phyloP scores from a whole-genome alignment of 2,888 invertebrate species.

The Dendrolimus pini region DNA sequence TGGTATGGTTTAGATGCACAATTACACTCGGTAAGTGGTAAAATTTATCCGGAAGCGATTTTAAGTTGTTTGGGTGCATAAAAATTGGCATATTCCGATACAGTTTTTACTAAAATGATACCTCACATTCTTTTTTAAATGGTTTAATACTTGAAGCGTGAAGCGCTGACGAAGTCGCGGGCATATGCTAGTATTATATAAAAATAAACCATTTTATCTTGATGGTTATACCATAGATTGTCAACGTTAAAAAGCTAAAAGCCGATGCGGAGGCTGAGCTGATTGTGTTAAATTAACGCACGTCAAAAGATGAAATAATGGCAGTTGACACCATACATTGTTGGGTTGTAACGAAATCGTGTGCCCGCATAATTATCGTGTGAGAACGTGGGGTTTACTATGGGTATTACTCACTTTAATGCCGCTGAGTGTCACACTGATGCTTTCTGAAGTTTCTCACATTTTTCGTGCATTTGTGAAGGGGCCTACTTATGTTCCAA shows the following conservation, averaged over 20 bases:
- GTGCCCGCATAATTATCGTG: slow-evolving; percentile 26
- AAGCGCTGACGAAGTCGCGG: too few relatives aligned
- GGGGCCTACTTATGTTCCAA: neutral
- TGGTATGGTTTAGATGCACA: too few relatives aligned
- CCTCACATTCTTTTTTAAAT: too few relatives aligned
- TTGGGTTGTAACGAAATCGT: slow-evolving; percentile 20
- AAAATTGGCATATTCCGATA: too few relatives aligned
- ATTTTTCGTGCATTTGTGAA: too few relatives aligned
- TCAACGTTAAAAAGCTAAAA: neutral
- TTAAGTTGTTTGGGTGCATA: too few relatives aligned
- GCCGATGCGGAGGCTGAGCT: neutral
- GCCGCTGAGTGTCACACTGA: neutral
- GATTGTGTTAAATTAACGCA: slow-evolving; percentile 8
- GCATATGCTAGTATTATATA: too few relatives aligned
- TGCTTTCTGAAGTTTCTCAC: neutral
- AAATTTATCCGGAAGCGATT: too few relatives aligned
- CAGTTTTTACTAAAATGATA: too few relatives aligned
- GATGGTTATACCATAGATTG: neutral
- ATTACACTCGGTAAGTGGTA: too few relatives aligned
- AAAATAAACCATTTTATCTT: too few relatives aligned
- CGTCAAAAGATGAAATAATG: slow-evolving; percentile 15
- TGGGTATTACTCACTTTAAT: neutral
- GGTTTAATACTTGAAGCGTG: too few relatives aligned
- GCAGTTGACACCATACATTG: slow-evolving; percentile 11
- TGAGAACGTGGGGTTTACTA: neutral